A percentile compares a stretch with the other conserved stretches of the same genome.
These are phyloP conservation scores for Oegoconia quadripuncta DNA, from an alignment of 2,888 invertebrate genomes.

Conservation along the genomic window DNA sequence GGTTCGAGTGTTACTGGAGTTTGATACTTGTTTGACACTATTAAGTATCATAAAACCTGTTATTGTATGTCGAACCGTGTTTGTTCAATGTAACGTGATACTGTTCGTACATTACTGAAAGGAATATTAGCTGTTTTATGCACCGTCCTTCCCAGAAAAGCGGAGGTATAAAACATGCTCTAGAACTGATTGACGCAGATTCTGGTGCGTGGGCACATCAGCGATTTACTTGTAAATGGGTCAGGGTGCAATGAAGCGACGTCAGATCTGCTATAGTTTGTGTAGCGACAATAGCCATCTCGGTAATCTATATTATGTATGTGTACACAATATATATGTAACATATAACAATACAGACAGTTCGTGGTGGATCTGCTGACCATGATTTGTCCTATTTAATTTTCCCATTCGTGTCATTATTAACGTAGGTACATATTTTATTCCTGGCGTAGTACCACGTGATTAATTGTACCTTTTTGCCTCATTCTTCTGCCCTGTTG, in stretches of 20 bases:
- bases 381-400: too few relatives aligned
- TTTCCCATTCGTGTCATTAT: too few relatives aligned
- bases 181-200: conserved; percentile 46
- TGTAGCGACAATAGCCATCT: background rate
- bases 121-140: conserved; percentile 21
- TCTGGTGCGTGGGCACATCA: conserved; percentile 57
- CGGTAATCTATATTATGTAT: too few relatives aligned
- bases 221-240: conserved; percentile 63
- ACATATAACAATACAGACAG: too few relatives aligned
- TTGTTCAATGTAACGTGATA: background rate
- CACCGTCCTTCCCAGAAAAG: conserved; percentile 35
- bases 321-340: too few relatives aligned
- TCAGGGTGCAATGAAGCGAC: conserved; percentile 54
- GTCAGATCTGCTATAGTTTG: conserved; percentile 23
- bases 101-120: too few relatives aligned
- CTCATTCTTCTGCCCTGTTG: conserved; percentile 6
- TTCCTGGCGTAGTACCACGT: too few relatives aligned
- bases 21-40: background rate
- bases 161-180: conserved; percentile 31
- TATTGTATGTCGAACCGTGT: background rate
- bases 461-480: conserved; percentile 10
- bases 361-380: too few relatives aligned
- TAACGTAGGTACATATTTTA: too few relatives aligned
- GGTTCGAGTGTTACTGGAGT: background rate
- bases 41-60: background rate